These are phyloP conservation scores for Phalera bucephala DNA, from an alignment of 2,888 invertebrate species.

Conservation along the genomic window DNA sequence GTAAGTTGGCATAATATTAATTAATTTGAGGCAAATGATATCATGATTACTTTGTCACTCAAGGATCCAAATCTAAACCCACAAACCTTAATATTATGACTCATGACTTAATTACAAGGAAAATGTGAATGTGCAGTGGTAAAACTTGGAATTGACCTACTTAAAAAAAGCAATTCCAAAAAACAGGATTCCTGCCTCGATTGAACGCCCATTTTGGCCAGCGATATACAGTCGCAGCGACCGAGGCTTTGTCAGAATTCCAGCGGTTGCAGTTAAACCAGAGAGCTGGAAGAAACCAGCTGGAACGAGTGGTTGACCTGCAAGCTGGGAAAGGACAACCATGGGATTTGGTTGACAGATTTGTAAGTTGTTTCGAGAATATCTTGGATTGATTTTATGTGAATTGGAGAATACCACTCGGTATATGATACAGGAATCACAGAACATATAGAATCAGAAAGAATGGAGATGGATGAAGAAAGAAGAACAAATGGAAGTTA, in stretches of 20 bases:
- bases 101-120: too few relatives aligned
- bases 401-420: too few relatives aligned
- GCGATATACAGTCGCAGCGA: slow-evolving; percentile 87
- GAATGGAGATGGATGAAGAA: slow-evolving; percentile 39
- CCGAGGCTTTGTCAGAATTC: slow-evolving; percentile 88
- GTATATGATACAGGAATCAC: too few relatives aligned
- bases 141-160: too few relatives aligned
- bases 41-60: too few relatives aligned
- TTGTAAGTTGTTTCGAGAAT: slow-evolving; percentile 81
- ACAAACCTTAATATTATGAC: too few relatives aligned
- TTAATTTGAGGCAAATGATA: too few relatives aligned
- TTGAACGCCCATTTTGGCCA: slow-evolving; percentile 87
- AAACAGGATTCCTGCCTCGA: slow-evolving; percentile 86
- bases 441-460: slow-evolving; percentile 26
- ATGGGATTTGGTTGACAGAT: slow-evolving; percentile 83
- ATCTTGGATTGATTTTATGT: too few relatives aligned
- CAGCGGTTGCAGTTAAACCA: slow-evolving; percentile 84
- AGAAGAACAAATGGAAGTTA: slow-evolving; percentile 23
- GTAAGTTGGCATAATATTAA: too few relatives aligned
- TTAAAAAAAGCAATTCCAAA: slow-evolving; percentile 9
- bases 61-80: too few relatives aligned
- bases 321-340: slow-evolving; percentile 86
- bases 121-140: too few relatives aligned
- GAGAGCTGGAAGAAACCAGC: slow-evolving; percentile 81
- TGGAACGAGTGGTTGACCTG: slow-evolving; percentile 82